These are phyloP conservation scores for Penaeus indicus DNA, from an alignment of 1,140 invertebrate species.

Conservation along the genomic window DNA sequence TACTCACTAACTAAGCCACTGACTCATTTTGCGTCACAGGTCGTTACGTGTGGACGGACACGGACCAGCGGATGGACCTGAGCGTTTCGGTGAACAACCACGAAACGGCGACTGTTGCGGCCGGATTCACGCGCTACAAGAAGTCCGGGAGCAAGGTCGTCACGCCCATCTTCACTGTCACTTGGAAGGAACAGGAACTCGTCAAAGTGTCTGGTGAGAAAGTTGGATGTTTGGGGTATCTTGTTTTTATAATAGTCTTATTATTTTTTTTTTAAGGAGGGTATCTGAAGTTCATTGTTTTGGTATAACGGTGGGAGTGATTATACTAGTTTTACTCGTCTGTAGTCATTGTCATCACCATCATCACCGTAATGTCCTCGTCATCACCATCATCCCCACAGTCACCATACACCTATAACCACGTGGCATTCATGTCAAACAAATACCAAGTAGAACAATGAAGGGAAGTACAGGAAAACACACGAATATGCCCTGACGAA, in stretches of 20 bases:
- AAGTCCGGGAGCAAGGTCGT: slow-evolving; percentile 41
- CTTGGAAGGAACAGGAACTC: slow-evolving; percentile 33
- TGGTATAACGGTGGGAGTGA: no score
- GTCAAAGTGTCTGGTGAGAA: slow-evolving; percentile 45
- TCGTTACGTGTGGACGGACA: slow-evolving; percentile 35
- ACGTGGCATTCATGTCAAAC: no score
- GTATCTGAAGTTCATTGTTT: no score
- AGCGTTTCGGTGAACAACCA: slow-evolving; percentile 25
- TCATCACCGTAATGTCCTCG: no score
- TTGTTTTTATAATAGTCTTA: not conserved
- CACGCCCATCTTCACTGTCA: slow-evolving; percentile 50
- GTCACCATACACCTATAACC: no score
- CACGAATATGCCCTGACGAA: no score
- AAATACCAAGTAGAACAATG: no score
- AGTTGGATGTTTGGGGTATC: not conserved
- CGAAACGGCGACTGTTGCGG: slow-evolving; percentile 27
- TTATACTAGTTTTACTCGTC: no score
- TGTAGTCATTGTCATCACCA: no score
- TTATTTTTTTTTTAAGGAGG: not conserved
- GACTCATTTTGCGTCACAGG: slow-evolving; percentile 12
- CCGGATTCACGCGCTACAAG: slow-evolving; percentile 38
- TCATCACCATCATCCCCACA: no score
- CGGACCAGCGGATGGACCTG: slow-evolving; percentile 40
- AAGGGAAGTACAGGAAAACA: no score
- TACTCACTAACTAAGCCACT: no score